These are phyloP conservation scores for Cenopis cana DNA, from an alignment of 2,888 invertebrate genomes.

Conservation along the genomic window DNA sequence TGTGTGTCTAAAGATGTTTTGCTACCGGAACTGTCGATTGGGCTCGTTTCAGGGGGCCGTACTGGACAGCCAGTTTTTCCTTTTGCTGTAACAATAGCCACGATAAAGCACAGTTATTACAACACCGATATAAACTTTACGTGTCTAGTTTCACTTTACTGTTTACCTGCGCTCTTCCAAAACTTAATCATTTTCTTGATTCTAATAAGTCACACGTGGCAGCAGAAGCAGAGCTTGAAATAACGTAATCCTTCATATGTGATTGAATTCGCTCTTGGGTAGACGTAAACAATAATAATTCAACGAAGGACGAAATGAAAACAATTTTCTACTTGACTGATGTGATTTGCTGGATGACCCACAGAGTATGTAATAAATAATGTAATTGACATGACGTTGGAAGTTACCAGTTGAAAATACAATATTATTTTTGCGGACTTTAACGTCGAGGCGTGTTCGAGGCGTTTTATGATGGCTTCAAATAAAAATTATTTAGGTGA, in stretches of 20 bases:
- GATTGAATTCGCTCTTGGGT: slow-evolving; percentile 52
- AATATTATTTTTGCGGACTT: too few relatives aligned
- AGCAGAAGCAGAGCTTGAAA: slow-evolving; percentile 49
- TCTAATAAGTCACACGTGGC: slow-evolving; percentile 50
- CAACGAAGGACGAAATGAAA: slow-evolving; percentile 60
- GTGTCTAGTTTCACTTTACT: slow-evolving; percentile 42
- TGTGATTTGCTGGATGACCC: slow-evolving; percentile 25
- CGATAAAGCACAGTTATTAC: slow-evolving; percentile 41
- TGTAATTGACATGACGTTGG: slow-evolving; percentile 1
- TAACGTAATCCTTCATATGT: slow-evolving; percentile 60
- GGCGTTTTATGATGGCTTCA: too few relatives aligned
- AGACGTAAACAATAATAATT: slow-evolving; percentile 67
- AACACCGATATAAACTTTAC: slow-evolving; percentile 42
- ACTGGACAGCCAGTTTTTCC: slow-evolving; percentile 82
- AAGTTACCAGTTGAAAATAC: slow-evolving; percentile 23
- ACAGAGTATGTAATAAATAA: slow-evolving; percentile 22
- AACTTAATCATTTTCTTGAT: slow-evolving; percentile 88
- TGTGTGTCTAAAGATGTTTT: slow-evolving; percentile 61
- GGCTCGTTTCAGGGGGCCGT: slow-evolving; percentile 73
- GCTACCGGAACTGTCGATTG: slow-evolving; percentile 53
- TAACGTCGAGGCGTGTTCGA: too few relatives aligned
- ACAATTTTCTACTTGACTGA: slow-evolving; percentile 56
- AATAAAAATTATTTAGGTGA: too few relatives aligned
- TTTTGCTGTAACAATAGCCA: slow-evolving; percentile 69
- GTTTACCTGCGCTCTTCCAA: slow-evolving; percentile 90